Base-by-base conservation (phyloP, 2,113 vertebrate species). In the Elgaria multicarinata region DNA sequence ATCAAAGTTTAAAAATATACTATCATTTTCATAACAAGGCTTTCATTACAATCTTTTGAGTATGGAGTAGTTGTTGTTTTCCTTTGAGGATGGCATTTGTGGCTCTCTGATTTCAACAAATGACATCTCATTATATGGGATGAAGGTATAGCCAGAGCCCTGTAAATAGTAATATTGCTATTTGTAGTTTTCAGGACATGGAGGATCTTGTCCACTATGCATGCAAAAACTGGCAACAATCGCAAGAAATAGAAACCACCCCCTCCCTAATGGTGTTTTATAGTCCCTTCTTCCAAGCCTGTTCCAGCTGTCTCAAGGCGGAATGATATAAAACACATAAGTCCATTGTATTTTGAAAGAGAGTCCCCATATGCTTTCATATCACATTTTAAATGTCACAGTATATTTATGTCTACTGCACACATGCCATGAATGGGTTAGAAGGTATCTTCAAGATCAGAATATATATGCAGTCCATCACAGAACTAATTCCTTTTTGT, bases 291-390 rank as follows among this genome's bases (percentile, higher is more conserved):
- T 94, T 94, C 83, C 55, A 82, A 76, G 71, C 42, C 26, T 76
- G 81, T 83, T 90, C 93, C 94, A 94, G 90, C 93, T 96, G 92
- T 93, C 90, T 93, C 87, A 82, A 93, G 90, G 74, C 75, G 94
- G 93, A 95, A 90, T 93, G 94, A 93, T 84, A 93, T 92, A 90
- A 95, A 94, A 90, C 83, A 94, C 1, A 0, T 87, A 94, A 89
- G 83, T 85, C 91, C 66, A 85, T 87, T 93, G 72, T 88, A 88
- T 91, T 92, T 92, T 92, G 94, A 64, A 83, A 91, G 87, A 92
- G 89, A 55, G 72, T 90, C 92, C 84, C 85, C 55, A 91, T 94
- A 93, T 89, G 91, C 79, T 93, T 94, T 92, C 72, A 87, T 91
- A 93, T 87, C 72, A 90, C 85, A 75, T 92, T 89, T 92, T 93